phyloP scores from a whole-genome alignment of 2,888 invertebrate genomes.

The Imbricaverruca yamaguchii region DNA sequence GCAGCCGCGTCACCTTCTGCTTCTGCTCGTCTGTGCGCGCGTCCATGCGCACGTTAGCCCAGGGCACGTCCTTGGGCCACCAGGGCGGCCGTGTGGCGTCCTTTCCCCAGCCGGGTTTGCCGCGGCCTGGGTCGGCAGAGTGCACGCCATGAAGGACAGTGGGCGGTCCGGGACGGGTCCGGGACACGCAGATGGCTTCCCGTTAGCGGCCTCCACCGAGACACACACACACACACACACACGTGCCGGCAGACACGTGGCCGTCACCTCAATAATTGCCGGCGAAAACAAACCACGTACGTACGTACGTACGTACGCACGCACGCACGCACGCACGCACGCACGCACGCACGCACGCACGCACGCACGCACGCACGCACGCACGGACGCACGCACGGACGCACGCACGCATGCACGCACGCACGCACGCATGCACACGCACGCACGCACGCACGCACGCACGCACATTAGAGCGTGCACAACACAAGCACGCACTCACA shows the following conservation, averaged over 20 bases:
- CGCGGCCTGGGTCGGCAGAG: conserved; percentile 52
- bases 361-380: not conserved
- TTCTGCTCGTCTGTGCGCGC: conserved; percentile 93
- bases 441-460: not conserved
- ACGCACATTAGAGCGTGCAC: no score
- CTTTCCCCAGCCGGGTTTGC: conserved; percentile 96
- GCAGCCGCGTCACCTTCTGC: conserved; percentile 63
- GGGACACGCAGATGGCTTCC: no score
- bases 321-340: not conserved
- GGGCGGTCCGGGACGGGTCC: not conserved
- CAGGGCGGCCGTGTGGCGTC: conserved; percentile 91
- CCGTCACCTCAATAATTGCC: not conserved
- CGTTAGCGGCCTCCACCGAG: not conserved
- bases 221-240: conserved; percentile 11
- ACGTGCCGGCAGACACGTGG: not conserved
- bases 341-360: not conserved
- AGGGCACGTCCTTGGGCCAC: conserved; percentile 97
- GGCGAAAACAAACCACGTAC: not conserved
- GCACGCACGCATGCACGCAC: not conserved
- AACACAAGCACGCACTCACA: no score
- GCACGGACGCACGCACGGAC: not conserved
- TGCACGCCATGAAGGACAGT: not conserved
- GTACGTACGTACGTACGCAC: not conserved
- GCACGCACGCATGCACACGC: not conserved
- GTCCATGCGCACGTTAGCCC: conserved; percentile 98